Conservation (phyloP, 2,113 vertebrate species). For the Antechinus flavipes region DNA sequence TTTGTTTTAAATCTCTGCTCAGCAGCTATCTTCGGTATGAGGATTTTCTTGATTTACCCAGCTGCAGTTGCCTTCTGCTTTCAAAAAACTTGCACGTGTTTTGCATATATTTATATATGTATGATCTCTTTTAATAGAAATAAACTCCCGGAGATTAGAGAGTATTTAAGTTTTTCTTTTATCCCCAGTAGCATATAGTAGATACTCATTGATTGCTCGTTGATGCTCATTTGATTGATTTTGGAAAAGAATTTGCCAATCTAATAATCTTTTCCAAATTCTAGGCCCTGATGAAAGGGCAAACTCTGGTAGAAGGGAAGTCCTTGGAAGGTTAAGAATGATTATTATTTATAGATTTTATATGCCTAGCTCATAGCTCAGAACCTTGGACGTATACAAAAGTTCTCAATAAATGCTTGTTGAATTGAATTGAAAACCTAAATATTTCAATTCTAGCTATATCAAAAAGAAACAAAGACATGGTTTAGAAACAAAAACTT, state of each 20-base stretch:
- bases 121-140: not conserved
- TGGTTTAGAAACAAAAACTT: constrained; percentile 37
- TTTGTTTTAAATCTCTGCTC: not conserved
- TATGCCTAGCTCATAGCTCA: not conserved
- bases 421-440: not conserved
- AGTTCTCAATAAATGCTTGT: not conserved
- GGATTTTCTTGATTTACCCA: not conserved
- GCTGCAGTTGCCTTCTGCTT: not conserved
- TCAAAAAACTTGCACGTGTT: not conserved
- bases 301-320: not conserved
- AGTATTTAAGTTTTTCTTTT: not conserved
- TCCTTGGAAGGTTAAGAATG: not conserved
- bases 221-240: not conserved
- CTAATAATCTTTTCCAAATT: not conserved
- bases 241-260: not conserved
- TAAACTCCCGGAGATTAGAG: not conserved
- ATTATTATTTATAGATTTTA: not conserved
- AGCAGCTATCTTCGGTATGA: not conserved
- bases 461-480: constrained; percentile 33
- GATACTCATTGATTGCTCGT: not conserved
- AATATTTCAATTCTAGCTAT: not conserved
- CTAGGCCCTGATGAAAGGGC: not conserved
- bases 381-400: not conserved
- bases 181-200: not conserved
- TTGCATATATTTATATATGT: not conserved